Conservation (phyloP, 2,797 vertebrate species). For the Neosalanx taihuensis region DNA sequence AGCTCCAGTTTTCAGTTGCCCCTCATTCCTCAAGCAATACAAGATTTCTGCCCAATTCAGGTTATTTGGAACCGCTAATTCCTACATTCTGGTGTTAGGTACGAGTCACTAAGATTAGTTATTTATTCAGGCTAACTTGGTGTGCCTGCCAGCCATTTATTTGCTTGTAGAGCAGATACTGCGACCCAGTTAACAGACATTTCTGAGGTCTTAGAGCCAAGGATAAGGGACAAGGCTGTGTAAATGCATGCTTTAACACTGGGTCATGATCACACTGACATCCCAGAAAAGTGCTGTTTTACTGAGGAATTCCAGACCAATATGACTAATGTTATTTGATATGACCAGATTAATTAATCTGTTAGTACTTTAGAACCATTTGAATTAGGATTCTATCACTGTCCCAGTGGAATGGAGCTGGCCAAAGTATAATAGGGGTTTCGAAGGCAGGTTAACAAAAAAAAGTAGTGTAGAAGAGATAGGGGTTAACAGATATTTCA, state of each 20-base stretch:
- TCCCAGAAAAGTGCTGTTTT: slow-evolving; percentile 40
- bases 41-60: not conserved
- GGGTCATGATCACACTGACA: slow-evolving; percentile 37
- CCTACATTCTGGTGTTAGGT: not conserved
- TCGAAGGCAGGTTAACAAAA: not conserved
- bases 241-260: slow-evolving; percentile 44
- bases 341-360: slow-evolving; percentile 11
- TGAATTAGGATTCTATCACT: slow-evolving; percentile 8
- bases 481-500: slow-evolving; percentile 5
- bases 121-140: slow-evolving; percentile 35
- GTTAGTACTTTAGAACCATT: slow-evolving; percentile 10
- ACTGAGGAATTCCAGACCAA: slow-evolving; percentile 15
- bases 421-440: not conserved
- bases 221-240: slow-evolving; percentile 17
- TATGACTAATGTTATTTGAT: slow-evolving; percentile 19
- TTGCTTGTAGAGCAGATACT: slow-evolving; percentile 1
- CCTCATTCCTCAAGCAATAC: not conserved
- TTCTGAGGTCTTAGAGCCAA: slow-evolving; percentile 20
- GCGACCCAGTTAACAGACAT: slow-evolving; percentile 22
- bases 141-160: slow-evolving; percentile 14
- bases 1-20: not conserved
- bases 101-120: slow-evolving; percentile 15
- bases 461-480: slow-evolving; percentile 3
- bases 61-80: not conserved
- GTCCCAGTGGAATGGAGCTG: not conserved